Base-by-base conservation (phyloP, 2,888 invertebrate species). In the Liposcelis brunnea region DNA sequence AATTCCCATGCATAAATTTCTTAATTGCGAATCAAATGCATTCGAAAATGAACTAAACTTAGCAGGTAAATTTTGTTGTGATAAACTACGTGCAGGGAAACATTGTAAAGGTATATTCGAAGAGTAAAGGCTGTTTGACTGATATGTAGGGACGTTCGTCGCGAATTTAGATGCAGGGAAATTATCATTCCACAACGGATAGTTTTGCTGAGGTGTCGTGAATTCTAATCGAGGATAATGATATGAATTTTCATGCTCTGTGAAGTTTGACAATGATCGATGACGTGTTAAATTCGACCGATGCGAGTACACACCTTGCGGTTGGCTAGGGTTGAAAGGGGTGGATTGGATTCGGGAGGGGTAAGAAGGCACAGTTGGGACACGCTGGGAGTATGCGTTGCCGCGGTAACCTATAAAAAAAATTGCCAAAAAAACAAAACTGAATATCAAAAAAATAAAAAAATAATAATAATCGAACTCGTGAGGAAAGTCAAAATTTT, bases 131-230 rank as follows among this genome's bases (percentile, higher is more conserved):
- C 26, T 26, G 26, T 35, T 16, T 10, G 35, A 35, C 10, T 35
- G 35, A 35, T 35, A 35, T 35, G 35, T 26, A 26, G 26, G 26
- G 26, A 26, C 7, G 35, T 16, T 35, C 35, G 15, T 16, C 14
- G 35, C 35, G 16, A 35, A 35, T 16, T 35, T 35, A 16, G 35
- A 35, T 35, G 35, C 35, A 10, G 35, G 35, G 10, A 35, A 35
- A 35, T 35, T 35, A 7, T 35, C 35, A 35, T 35, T 35, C 35
- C 35, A 35, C 35, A 35, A 16, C 16, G 35, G 35, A 35, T 35
- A 35, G 16, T 35, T 35, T 16, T 16, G 15, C 15, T 35, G 35
- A 7, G 35, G 35, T 6, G 35, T 35, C 14, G 35, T 16, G 35
- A 35, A 35, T 16, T 26, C 26, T 26, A 26, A 26, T 26, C 26